Evolutionary conservation across 2,888 invertebrate species (phyloP).

Genomic region (Eilema caniola): DNA sequence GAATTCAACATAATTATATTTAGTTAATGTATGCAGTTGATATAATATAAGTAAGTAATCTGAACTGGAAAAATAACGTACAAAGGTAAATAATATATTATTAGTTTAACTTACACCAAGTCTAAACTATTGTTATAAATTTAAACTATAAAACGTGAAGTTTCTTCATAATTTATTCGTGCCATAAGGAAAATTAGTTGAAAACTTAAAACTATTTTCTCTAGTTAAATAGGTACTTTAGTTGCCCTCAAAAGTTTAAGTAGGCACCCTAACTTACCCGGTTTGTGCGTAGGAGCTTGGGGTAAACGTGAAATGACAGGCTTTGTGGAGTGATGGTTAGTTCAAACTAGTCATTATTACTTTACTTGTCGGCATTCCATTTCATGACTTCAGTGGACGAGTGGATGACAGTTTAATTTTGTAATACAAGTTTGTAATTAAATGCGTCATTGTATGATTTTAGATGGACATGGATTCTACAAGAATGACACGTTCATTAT

Average conservation of each 20-base stretch:
- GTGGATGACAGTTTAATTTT: background rate
- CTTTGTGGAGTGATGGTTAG: background rate
- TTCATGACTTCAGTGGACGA: background rate
- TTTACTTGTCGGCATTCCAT: background rate
- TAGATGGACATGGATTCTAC: too few relatives aligned
- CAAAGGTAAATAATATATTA: background rate
- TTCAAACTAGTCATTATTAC: background rate
- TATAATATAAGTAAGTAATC: too few relatives aligned
- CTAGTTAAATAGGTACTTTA: slow-evolving; percentile 10
- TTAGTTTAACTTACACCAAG: background rate
- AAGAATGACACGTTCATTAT: too few relatives aligned
- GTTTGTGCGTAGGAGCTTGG: background rate
- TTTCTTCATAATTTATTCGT: slow-evolving; percentile 6
- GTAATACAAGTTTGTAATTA: background rate
- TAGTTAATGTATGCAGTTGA: too few relatives aligned
- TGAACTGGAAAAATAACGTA: too few relatives aligned
- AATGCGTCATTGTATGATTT: background rate
- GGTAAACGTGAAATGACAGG: slow-evolving; percentile 12
- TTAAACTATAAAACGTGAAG: background rate
- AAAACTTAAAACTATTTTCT: slow-evolving; percentile 10
- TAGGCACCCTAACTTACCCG: background rate
- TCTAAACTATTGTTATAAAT: slow-evolving; percentile 1
- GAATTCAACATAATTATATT: too few relatives aligned
- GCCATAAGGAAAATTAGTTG: slow-evolving; percentile 7
- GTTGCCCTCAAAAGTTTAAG: slow-evolving; percentile 10